Percentiles rank a stretch among this genome's conserved stretches.
These are phyloP conservation scores for Ptychoptera albimana DNA, from an alignment of 2,888 invertebrate genomes.

Conservation along the genomic window DNA sequence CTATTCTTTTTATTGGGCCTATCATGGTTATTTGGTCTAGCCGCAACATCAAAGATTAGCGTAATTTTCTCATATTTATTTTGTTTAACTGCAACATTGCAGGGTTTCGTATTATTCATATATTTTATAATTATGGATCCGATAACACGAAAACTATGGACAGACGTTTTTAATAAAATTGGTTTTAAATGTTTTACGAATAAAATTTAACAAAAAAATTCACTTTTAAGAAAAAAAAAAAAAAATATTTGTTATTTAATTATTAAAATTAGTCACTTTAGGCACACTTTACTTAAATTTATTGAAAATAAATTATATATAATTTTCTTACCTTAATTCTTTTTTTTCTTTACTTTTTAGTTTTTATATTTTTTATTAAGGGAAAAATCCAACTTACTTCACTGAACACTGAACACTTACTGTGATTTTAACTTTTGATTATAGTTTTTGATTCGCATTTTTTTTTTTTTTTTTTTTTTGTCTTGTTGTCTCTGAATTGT, in stretches of 20 bases:
- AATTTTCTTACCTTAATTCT: background rate
- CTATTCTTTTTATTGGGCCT: slow-evolving; percentile 43
- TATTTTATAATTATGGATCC: slow-evolving; percentile 43
- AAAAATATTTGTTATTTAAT: background rate
- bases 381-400: background rate
- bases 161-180: slow-evolving; percentile 1
- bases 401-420: background rate
- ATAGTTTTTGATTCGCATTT: no score
- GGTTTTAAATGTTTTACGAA: background rate
- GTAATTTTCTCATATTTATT: slow-evolving; percentile 42
- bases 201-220: background rate
- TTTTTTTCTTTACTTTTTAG: background rate
- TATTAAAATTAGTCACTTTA: background rate
- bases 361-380: background rate
- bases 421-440: background rate
- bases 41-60: slow-evolving; percentile 33
- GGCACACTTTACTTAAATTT: background rate
- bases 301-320: background rate
- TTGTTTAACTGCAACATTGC: slow-evolving; percentile 43
- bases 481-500: no score
- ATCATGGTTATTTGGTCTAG: slow-evolving; percentile 44
- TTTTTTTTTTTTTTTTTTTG: no score
- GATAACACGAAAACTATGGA: slow-evolving; percentile 36
- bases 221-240: background rate
- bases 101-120: slow-evolving; percentile 44